Percentiles rank a stretch among this genome's conserved stretches.
These are phyloP conservation scores for Hylomyscus alleni DNA, from an alignment of 2,797 vertebrate species.

Conservation along the genomic window DNA sequence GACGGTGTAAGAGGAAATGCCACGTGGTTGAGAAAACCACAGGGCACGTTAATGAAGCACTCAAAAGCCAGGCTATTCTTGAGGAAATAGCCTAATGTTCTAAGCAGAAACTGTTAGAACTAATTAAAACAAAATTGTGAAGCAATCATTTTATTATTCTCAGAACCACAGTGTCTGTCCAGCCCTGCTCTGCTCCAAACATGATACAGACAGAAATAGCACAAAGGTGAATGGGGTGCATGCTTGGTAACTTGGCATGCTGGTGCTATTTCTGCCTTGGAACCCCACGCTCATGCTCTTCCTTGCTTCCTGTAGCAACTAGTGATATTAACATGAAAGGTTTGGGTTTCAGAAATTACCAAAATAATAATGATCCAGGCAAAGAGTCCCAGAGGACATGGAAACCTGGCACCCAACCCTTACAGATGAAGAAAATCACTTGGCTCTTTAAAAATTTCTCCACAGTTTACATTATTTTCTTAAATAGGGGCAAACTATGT, in stretches of 20 bases:
- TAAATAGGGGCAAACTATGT: not conserved
- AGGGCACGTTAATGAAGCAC: not conserved
- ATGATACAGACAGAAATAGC: not conserved
- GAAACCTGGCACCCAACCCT: not conserved
- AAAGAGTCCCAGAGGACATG: not conserved
- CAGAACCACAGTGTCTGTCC: not conserved
- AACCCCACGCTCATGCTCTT: not conserved
- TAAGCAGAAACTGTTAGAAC: constrained; percentile 40
- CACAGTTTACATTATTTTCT: not conserved
- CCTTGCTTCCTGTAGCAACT: not conserved
- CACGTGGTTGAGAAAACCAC: not conserved
- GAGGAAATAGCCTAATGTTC: constrained; percentile 39
- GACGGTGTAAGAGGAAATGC: constrained; percentile 72
- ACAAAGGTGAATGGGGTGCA: not conserved
- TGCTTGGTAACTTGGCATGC: not conserved
- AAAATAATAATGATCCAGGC: not conserved
- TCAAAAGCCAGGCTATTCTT: not conserved
- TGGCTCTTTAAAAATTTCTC: not conserved
- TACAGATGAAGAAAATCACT: not conserved
- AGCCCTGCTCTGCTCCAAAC: not conserved
- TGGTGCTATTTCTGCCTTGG: not conserved
- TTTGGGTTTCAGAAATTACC: not conserved
- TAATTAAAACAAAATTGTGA: constrained; percentile 52
- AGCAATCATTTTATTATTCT: constrained; percentile 45
- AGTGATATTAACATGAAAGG: not conserved